Evolutionary conservation across 2,888 invertebrate species (phyloP).

Genomic region (Escarpia spicata): DNA sequence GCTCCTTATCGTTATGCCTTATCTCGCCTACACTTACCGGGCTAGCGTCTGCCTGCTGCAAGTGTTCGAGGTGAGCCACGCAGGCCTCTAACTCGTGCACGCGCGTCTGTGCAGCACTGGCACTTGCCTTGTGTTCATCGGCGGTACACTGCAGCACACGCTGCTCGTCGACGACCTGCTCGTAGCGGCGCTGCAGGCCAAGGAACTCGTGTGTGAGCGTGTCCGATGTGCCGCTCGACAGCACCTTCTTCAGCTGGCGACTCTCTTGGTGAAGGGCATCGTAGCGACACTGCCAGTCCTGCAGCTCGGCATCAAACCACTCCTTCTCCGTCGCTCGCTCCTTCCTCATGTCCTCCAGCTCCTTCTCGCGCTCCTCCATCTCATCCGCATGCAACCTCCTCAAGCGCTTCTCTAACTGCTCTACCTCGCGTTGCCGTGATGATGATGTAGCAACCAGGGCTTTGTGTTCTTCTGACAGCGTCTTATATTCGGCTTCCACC

Average conservation of each 20-base stretch:
- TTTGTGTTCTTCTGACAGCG: too few species aligned
- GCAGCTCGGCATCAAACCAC: not conserved
- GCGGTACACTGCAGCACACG: not conserved
- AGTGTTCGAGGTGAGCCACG: not conserved
- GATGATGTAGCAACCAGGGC: too few species aligned
- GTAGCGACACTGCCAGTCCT: not conserved
- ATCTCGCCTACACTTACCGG: not conserved
- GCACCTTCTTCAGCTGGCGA: not conserved
- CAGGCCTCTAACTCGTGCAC: constrained; percentile 2
- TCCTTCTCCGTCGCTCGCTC: not conserved
- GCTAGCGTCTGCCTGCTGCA: not conserved
- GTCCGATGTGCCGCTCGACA: not conserved
- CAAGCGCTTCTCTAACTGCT: not conserved
- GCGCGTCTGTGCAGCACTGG: not conserved
- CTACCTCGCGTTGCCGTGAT: not conserved
- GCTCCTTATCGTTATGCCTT: not conserved
- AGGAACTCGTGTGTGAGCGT: not conserved
- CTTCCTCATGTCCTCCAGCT: not conserved
- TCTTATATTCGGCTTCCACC: too few species aligned
- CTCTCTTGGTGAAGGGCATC: not conserved
- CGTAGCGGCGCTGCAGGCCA: not conserved
- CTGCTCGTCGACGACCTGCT: not conserved
- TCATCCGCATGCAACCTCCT: not conserved
- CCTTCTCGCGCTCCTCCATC: not conserved
- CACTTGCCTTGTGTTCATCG: not conserved